phyloP scores from a whole-genome alignment of 1,140 invertebrate genomes.

The Lamellibrachia luymesi region DNA sequence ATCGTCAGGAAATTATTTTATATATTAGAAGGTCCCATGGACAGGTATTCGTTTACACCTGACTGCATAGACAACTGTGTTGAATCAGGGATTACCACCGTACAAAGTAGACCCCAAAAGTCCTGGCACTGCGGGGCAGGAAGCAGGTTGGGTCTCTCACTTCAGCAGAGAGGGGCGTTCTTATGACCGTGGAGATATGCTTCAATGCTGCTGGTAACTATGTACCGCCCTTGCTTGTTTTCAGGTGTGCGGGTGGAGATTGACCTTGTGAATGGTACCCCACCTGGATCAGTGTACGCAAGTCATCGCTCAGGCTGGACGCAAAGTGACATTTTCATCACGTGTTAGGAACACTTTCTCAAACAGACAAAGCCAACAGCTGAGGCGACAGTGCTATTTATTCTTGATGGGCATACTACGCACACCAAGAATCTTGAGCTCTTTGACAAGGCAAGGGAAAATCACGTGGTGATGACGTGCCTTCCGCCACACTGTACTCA shows the following conservation, averaged over 20 bases:
- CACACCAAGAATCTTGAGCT: constrained; percentile 23
- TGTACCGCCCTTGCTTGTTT: constrained; percentile 44
- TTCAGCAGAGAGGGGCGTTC: constrained; percentile 54
- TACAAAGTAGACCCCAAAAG: constrained; percentile 52
- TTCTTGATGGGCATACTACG: constrained; percentile 32
- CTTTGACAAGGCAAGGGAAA: neutral
- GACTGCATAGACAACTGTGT: constrained; percentile 13
- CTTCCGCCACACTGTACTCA: neutral
- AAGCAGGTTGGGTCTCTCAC: constrained; percentile 55
- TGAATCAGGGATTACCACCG: constrained; percentile 52
- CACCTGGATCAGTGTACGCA: constrained; percentile 21
- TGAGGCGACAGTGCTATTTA: constrained; percentile 21
- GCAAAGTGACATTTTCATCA: constrained; percentile 27
- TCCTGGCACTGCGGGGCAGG: constrained; percentile 52
- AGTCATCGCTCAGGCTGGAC: neutral
- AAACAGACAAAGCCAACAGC: constrained; percentile 16
- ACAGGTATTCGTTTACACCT: constrained; percentile 11
- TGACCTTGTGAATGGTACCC: constrained; percentile 50
- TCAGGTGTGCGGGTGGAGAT: constrained; percentile 38
- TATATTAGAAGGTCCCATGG: neutral
- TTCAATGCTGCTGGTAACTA: constrained; percentile 38
- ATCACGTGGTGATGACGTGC: neutral
- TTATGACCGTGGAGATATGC: constrained; percentile 34
- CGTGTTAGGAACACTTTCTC: constrained; percentile 32
- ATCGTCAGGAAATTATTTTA: neutral